Evolutionary conservation across 2,797 vertebrate species (phyloP).

Genomic region (Echeneis naucrates): DNA sequence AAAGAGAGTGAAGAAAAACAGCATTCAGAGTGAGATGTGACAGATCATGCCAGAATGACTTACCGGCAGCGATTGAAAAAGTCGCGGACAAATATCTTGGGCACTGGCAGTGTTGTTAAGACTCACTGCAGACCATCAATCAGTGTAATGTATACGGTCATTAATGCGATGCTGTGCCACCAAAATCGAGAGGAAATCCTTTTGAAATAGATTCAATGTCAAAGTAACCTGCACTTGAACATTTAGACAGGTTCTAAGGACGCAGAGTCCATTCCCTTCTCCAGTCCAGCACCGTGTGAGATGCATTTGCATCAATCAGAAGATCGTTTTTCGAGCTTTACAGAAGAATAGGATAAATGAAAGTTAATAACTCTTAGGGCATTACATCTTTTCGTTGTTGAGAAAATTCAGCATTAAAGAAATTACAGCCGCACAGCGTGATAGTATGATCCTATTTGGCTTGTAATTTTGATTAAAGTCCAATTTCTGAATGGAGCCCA

Average conservation of each 20-base stretch:
- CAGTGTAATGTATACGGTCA: slow-evolving; percentile 12
- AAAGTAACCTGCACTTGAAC: no score
- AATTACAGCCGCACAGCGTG: slow-evolving; percentile 12
- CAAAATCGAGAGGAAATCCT: background rate
- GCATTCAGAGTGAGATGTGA: slow-evolving; percentile 20
- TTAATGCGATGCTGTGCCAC: background rate
- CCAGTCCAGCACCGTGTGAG: slow-evolving; percentile 13
- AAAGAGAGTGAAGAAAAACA: background rate
- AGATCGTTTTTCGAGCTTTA: slow-evolving; percentile 2
- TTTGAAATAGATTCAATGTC: background rate
- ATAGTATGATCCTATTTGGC: slow-evolving; percentile 32
- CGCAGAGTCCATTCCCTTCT: background rate
- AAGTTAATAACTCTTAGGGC: background rate
- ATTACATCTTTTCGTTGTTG: slow-evolving; percentile 17
- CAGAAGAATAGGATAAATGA: slow-evolving; percentile 6
- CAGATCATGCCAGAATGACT: slow-evolving; percentile 22
- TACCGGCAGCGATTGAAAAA: slow-evolving; percentile 15
- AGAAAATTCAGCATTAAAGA: slow-evolving; percentile 15
- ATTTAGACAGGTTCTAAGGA: background rate
- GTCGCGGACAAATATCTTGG: slow-evolving; percentile 16
- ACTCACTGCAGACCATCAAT: slow-evolving; percentile 18
- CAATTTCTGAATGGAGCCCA: slow-evolving; percentile 44
- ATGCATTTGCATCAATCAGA: slow-evolving; percentile 12
- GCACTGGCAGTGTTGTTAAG: slow-evolving; percentile 30
- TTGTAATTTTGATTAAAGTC: slow-evolving; percentile 39